phyloP scores from a whole-genome alignment of 2,797 vertebrate species.

The Pyrocephalus nanus region DNA sequence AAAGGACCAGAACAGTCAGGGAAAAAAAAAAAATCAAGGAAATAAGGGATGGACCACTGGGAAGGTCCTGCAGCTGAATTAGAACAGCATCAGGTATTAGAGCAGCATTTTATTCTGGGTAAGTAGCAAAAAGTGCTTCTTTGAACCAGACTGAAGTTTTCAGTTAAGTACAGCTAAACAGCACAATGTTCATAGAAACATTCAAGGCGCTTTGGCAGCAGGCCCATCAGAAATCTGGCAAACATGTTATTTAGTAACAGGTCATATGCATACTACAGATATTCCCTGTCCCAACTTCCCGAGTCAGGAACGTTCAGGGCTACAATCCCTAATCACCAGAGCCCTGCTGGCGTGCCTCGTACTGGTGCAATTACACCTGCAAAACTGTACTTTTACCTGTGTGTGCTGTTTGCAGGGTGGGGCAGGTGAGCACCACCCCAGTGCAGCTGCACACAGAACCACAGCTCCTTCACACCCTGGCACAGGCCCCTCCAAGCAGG shows the following conservation, averaged over 20 bases:
- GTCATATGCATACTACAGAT: neutral
- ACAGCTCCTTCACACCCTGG: neutral
- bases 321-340: neutral
- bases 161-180: neutral
- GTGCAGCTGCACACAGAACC: fast-evolving
- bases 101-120: neutral
- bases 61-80: neutral
- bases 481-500: neutral
- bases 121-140: neutral
- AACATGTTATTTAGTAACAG: neutral
- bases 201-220: neutral
- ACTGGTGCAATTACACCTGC: neutral
- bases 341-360: neutral
- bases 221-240: neutral
- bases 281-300: neutral
- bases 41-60: neutral
- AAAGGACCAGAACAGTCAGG: neutral
- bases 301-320: neutral
- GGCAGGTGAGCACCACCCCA: neutral
- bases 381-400: neutral
- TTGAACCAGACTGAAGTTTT: neutral
- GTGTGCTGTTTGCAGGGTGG: neutral
- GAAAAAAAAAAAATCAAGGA: neutral
- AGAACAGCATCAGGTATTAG: neutral
- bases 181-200: neutral